phyloP scores from a whole-genome alignment of 2,113 vertebrate genomes.

The Dromas ardeola region DNA sequence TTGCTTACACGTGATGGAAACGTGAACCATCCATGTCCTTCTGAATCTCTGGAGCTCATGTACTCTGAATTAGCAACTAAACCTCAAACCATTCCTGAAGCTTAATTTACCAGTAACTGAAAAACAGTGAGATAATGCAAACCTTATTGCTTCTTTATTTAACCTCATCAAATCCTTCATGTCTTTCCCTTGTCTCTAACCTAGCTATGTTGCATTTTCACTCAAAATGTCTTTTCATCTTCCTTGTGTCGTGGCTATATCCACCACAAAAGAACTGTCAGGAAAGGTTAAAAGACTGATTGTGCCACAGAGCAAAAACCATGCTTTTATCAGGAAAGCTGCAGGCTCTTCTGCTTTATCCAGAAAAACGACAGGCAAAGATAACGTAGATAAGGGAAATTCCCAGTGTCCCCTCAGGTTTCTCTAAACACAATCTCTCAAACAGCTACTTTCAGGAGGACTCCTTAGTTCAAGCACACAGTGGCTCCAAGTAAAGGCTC shows the following conservation, averaged over 20 bases:
- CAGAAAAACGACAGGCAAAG: background rate
- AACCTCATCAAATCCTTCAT: background rate
- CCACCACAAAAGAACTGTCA: background rate
- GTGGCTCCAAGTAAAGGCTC: background rate
- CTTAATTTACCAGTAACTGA: background rate
- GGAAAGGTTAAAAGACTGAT: background rate
- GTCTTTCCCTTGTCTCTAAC: background rate
- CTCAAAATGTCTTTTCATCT: background rate
- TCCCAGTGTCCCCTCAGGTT: background rate
- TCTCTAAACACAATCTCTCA: background rate
- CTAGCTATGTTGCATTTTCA: background rate
- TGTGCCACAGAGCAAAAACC: background rate
- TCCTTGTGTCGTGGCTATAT: background rate
- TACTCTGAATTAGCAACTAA: background rate
- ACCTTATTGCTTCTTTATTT: background rate
- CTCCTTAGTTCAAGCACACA: background rate
- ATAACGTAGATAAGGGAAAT: background rate
- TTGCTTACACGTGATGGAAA: background rate
- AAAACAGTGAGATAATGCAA: constrained; percentile 9
- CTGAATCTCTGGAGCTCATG: background rate
- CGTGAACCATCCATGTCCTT: background rate
- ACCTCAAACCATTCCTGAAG: background rate
- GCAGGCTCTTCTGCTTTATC: background rate
- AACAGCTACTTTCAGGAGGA: background rate
- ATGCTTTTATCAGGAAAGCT: background rate